Percentiles rank a stretch among this genome's conserved stretches.
Evolutionary conservation across 2,113 vertebrate species (phyloP).

Genomic region (Mirza zaza): DNA sequence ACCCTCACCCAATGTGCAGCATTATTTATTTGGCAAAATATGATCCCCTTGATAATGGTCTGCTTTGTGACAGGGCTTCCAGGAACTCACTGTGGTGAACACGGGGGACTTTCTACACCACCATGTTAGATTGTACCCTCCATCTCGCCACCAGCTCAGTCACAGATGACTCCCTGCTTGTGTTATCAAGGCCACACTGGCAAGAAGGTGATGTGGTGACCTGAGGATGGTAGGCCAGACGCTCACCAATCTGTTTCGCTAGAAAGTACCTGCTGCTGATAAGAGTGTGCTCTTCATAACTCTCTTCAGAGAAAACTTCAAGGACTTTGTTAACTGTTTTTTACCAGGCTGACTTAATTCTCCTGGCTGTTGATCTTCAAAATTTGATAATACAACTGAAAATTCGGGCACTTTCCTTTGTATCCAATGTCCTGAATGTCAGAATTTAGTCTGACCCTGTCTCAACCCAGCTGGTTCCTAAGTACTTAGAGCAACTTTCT

Average conservation of each 20-base stretch:
- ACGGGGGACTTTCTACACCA: conserved; percentile 63
- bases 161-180: background rate
- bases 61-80: conserved; percentile 60
- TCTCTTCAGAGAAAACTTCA: conserved; percentile 21
- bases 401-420: background rate
- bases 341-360: background rate
- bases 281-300: background rate
- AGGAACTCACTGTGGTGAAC: conserved; percentile 63
- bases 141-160: background rate
- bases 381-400: background rate
- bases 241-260: background rate
- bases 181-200: background rate
- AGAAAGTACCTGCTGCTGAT: conserved; percentile 21
- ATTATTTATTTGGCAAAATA: conserved; percentile 22
- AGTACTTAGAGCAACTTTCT: background rate
- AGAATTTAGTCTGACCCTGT: background rate
- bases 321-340: background rate
- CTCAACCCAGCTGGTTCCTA: background rate
- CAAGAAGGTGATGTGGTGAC: background rate
- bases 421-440: background rate
- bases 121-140: background rate
- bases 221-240: background rate
- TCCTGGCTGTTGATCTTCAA: background rate
- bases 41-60: background rate
- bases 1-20: background rate